Percentiles rank a stretch among this genome's conserved stretches.
phyloP scores from a whole-genome alignment of 2,113 vertebrate genomes.

The Microtus richardsoni region DNA sequence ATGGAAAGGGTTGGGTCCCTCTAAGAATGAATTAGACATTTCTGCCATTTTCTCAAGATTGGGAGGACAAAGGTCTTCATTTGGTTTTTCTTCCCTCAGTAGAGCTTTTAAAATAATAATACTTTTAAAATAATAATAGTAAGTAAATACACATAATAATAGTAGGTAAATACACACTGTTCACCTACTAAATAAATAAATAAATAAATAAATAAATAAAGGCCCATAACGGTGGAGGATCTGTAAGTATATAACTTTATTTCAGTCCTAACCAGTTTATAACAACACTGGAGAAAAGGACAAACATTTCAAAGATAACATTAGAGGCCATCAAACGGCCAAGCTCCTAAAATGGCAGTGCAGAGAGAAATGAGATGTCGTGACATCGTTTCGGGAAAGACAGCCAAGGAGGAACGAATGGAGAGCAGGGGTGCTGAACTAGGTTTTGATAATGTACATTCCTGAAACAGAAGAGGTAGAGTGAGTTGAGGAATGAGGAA shows the following conservation, averaged over 20 bases:
- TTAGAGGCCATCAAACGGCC: not conserved
- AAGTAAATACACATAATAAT: not conserved
- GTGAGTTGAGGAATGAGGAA: conserved; percentile 10
- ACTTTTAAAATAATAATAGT: not conserved
- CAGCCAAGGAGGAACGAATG: not conserved
- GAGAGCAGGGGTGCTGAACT: not conserved
- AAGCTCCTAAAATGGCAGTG: conserved; percentile 41
- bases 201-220: too few species aligned
- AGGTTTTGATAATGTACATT: not conserved
- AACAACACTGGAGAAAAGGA: not conserved
- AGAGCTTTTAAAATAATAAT: not conserved
- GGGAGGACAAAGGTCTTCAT: not conserved
- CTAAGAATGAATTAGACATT: not conserved
- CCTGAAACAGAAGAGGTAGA: not conserved
- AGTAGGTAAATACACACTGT: not conserved
- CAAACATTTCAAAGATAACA: not conserved
- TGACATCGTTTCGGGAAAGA: not conserved
- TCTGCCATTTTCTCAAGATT: not conserved
- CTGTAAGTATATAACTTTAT: not conserved
- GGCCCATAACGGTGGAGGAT: not conserved
- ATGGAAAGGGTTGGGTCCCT: not conserved
- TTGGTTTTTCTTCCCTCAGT: not conserved
- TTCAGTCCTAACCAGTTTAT: not conserved
- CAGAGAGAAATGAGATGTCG: not conserved
- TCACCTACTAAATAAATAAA: not conserved